Evolutionary conservation across 35 echinoderm and acorn worm species (phyloP).

Genomic region (Ptychodera flava): DNA sequence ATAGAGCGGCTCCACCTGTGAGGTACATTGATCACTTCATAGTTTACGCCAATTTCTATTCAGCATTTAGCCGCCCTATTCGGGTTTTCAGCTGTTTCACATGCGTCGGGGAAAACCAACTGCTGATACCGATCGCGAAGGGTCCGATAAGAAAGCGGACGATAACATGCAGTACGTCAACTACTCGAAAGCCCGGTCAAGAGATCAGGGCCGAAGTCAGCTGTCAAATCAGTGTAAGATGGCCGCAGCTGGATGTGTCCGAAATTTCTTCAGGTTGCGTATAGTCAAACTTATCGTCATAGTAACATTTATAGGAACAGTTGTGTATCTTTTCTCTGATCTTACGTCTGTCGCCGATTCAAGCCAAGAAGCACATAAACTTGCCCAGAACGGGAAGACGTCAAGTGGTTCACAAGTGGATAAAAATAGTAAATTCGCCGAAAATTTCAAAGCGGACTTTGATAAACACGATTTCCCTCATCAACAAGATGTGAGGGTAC

Average conservation of each 20-base stretch:
- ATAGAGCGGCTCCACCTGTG: neutral
- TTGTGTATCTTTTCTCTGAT: neutral
- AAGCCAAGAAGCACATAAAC: too few relatives aligned
- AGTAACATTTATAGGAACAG: neutral
- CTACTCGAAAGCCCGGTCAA: slow-evolving; percentile 23
- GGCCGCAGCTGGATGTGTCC: neutral
- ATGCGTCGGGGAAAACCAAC: neutral
- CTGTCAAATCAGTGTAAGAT: neutral
- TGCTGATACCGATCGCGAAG: neutral
- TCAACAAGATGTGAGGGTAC: neutral
- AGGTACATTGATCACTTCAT: neutral
- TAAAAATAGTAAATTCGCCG: neutral
- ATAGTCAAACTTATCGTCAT: neutral
- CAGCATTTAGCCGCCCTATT: too few relatives aligned
- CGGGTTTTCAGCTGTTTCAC: too few relatives aligned
- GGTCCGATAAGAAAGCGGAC: neutral
- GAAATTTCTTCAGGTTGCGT: neutral
- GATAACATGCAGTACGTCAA: slow-evolving; percentile 44
- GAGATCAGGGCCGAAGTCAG: neutral
- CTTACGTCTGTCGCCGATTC: neutral
- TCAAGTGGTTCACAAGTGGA: neutral
- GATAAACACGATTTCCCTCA: neutral
- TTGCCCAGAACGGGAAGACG: too few relatives aligned
- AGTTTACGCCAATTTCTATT: neutral
- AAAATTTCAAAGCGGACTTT: neutral